phyloP scores from a whole-genome alignment of 2,888 invertebrate species.

The Vandiemenella viatica region DNA sequence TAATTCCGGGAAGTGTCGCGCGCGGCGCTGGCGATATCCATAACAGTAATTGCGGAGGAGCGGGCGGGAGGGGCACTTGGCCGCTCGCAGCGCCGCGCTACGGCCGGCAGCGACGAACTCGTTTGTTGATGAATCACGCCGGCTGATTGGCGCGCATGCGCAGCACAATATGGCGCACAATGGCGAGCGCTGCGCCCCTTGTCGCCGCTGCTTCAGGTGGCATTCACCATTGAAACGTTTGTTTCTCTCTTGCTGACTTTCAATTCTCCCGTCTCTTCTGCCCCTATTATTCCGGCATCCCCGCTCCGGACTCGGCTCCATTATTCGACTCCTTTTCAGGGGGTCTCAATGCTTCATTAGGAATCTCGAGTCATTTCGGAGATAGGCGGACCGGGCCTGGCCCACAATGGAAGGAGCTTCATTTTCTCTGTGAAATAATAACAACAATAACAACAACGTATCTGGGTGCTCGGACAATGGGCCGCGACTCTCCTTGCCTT shows the following conservation, averaged over 20 bases:
- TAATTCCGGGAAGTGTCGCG: no score
- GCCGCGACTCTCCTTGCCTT: neutral
- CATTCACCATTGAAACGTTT: slow-evolving; percentile 9
- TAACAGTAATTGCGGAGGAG: neutral
- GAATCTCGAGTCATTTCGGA: slow-evolving; percentile 16
- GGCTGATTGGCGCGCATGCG: neutral
- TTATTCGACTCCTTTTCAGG: slow-evolving; percentile 5
- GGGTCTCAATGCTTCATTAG: slow-evolving; percentile 16
- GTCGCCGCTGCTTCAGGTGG: slow-evolving; percentile 13
- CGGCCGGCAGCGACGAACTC: neutral
- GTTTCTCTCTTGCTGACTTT: slow-evolving; percentile 12
- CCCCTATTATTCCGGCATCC: neutral
- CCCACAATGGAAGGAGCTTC: slow-evolving; percentile 7
- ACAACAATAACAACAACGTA: slow-evolving; percentile 12
- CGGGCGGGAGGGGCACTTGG: neutral
- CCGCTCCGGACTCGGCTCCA: neutral
- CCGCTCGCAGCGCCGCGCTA: no score
- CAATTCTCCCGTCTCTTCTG: slow-evolving; percentile 5
- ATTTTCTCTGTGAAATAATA: slow-evolving; percentile 13
- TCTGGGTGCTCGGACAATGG: no score
- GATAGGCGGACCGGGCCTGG: slow-evolving; percentile 2
- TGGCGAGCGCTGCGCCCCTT: neutral
- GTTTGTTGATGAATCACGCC: neutral
- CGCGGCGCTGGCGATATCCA: neutral
- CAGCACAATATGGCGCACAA: neutral